Evolutionary conservation across 2,113 vertebrate genomes (phyloP).

Genomic region (Oryzias curvinotus): DNA sequence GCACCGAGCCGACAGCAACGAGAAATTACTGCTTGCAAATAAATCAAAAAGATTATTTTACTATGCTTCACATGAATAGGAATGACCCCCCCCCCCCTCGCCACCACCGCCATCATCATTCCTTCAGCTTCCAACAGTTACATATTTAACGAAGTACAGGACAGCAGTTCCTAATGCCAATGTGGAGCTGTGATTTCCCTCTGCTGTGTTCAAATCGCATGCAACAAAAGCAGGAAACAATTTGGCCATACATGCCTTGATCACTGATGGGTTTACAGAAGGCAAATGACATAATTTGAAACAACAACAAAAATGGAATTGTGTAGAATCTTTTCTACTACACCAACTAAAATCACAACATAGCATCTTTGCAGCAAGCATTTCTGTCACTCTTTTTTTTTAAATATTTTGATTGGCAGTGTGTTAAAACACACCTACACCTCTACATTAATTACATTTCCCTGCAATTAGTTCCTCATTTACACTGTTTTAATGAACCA

Average conservation of each 20-base stretch:
- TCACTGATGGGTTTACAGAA: slow-evolving; percentile 24
- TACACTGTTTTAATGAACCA: slow-evolving; percentile 57
- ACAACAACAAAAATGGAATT: too few species aligned
- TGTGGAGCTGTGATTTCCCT: slow-evolving; percentile 51
- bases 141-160: slow-evolving; percentile 46
- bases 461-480: slow-evolving; percentile 51
- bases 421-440: slow-evolving; percentile 24
- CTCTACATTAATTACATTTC: slow-evolving; percentile 56
- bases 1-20: slow-evolving; percentile 47
- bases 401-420: slow-evolving; percentile 23
- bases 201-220: slow-evolving; percentile 28
- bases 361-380: neutral
- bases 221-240: slow-evolving; percentile 5
- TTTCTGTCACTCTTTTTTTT: neutral
- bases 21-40: slow-evolving; percentile 59
- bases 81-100: slow-evolving; percentile 20
- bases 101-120: neutral
- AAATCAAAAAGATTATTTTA: slow-evolving; percentile 68
- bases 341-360: neutral
- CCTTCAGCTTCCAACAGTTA: slow-evolving; percentile 36
- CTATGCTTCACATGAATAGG: slow-evolving; percentile 50
- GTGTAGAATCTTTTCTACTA: neutral
- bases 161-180: slow-evolving; percentile 40
- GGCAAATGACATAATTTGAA: neutral
- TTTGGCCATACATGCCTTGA: slow-evolving; percentile 7